Percentiles rank a stretch among this genome's conserved stretches.
phyloP scores from a whole-genome alignment of 1,140 invertebrate species.

The Maniola jurtina region DNA sequence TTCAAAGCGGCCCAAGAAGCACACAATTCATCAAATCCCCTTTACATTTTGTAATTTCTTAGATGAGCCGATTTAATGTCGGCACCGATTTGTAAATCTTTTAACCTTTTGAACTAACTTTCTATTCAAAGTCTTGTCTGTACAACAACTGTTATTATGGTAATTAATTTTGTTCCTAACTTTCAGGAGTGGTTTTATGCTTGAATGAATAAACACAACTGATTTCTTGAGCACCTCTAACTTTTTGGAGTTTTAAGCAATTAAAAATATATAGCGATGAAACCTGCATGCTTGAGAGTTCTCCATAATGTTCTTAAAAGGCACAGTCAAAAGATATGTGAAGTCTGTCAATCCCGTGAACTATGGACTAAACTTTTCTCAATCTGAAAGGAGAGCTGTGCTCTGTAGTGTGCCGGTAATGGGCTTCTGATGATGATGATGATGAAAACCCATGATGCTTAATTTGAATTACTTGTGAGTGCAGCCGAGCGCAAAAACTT shows the following conservation, averaged over 20 bases:
- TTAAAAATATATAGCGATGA: too few species aligned
- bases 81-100: constrained; percentile 21
- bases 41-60: constrained; percentile 28
- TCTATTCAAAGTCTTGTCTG: constrained; percentile 19
- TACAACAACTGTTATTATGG: constrained; percentile 20
- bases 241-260: background rate
- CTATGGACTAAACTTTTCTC: too few species aligned
- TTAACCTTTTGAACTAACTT: constrained; percentile 20
- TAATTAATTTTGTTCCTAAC: constrained; percentile 14
- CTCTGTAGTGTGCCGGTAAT: too few species aligned
- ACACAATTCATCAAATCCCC: constrained; percentile 23
- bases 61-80: constrained; percentile 20
- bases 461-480: too few species aligned
- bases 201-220: constrained; percentile 3
- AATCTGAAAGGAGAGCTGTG: too few species aligned
- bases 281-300: too few species aligned
- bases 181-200: constrained; percentile 12
- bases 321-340: too few species aligned
- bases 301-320: too few species aligned
- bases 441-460: too few species aligned
- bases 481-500: too few species aligned
- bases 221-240: background rate
- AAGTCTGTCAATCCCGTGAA: too few species aligned
- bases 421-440: too few species aligned
- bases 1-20: constrained; percentile 5